Percentiles rank a stretch among this genome's conserved stretches.
These are phyloP conservation scores for Pammene fasciana DNA, from an alignment of 2,888 invertebrate species.

Conservation along the genomic window DNA sequence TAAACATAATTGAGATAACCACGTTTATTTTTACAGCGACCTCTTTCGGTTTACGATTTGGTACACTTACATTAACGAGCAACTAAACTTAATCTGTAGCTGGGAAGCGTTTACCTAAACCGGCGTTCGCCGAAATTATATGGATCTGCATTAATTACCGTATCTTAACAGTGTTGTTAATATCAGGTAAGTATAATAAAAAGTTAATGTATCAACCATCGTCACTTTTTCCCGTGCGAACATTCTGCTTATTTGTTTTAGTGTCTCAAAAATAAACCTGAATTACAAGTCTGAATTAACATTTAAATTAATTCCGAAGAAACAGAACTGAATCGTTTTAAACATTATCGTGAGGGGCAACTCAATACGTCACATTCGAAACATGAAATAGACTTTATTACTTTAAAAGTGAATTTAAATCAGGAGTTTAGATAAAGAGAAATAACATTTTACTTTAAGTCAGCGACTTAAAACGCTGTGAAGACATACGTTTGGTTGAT, in stretches of 20 bases:
- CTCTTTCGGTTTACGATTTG: constrained; percentile 40
- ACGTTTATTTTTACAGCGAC: constrained; percentile 34
- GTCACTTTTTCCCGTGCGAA: constrained; percentile 46
- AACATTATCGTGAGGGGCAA: constrained; percentile 6
- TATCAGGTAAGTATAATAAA: constrained; percentile 39
- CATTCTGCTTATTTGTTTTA: constrained; percentile 38
- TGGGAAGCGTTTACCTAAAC: constrained; percentile 35
- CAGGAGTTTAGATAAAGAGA: constrained; percentile 30
- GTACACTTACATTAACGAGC: constrained; percentile 40
- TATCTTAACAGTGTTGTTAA: constrained; percentile 46
- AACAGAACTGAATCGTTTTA: constrained; percentile 12
- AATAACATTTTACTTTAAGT: constrained; percentile 8
- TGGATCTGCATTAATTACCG: constrained; percentile 46
- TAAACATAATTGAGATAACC: constrained; percentile 17
- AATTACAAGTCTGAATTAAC: constrained; percentile 31
- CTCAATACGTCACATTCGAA: constrained; percentile 17
- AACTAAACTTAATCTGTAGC: constrained; percentile 27
- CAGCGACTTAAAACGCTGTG: constrained; percentile 45
- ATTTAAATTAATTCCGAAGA: constrained; percentile 33
- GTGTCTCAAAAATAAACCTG: constrained; percentile 23
- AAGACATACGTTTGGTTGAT: constrained; percentile 59
- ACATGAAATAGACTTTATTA: constrained; percentile 12
- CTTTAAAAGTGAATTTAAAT: constrained; percentile 19
- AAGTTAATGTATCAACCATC: constrained; percentile 39
- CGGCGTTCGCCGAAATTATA: constrained; percentile 24